Conservation (phyloP, 2,797 vertebrate genomes). For the Cichlasoma orientale region DNA sequence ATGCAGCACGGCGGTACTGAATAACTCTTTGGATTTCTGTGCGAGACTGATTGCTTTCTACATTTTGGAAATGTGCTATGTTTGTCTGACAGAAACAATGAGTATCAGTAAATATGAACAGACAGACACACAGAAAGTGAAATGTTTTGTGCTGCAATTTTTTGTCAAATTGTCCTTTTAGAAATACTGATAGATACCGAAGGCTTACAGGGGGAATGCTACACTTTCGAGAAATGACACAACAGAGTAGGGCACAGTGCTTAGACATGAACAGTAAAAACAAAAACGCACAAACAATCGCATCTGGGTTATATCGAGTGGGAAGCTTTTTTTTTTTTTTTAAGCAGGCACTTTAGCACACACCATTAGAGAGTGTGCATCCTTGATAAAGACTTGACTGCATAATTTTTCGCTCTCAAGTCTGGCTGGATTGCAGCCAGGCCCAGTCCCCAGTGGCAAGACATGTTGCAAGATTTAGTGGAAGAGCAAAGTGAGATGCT, state of each 20-base stretch:
- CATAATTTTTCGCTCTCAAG: constrained; percentile 26
- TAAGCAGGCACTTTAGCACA: not conserved
- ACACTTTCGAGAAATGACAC: constrained; percentile 20
- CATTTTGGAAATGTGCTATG: not conserved
- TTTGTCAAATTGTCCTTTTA: constrained; percentile 42
- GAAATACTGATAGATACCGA: constrained; percentile 54
- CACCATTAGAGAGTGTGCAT: not conserved
- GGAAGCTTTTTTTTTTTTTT: not conserved
- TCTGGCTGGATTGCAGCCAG: constrained; percentile 33
- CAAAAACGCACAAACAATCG: constrained; percentile 18
- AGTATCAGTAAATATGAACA: not conserved
- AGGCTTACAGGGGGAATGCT: constrained; percentile 25
- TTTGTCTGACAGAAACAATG: not conserved
- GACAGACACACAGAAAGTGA: constrained; percentile 35
- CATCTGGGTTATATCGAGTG: constrained; percentile 1
- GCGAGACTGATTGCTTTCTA: not conserved
- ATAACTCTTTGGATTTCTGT: constrained; percentile 3
- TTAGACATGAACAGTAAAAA: constrained; percentile 15
- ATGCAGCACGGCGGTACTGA: not conserved
- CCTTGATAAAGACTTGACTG: constrained; percentile 5
- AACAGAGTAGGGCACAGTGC: constrained; percentile 13
- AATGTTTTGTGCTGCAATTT: constrained; percentile 52
- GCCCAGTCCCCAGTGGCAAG: constrained; percentile 7
- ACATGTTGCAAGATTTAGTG: constrained; percentile 43
- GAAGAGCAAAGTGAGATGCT: constrained; percentile 32